Evolutionary conservation across 2,888 invertebrate species (phyloP).

Genomic region (Poecilobothrus nobilitatus): DNA sequence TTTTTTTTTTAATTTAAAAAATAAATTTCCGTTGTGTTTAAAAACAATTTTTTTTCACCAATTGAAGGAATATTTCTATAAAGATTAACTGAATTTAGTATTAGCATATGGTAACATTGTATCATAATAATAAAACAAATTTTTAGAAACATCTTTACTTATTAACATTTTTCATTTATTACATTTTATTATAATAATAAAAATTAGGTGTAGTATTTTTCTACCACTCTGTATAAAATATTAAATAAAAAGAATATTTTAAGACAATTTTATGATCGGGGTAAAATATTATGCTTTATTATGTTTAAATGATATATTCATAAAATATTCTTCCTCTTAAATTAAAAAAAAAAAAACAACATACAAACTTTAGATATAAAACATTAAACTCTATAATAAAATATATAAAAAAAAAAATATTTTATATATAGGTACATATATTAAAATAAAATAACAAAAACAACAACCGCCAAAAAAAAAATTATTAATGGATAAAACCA

Average conservation of each 20-base stretch:
- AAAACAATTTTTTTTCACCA: too few species aligned
- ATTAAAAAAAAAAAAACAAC: neutral
- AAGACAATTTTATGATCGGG: neutral
- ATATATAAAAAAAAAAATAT: neutral
- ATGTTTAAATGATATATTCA: slow-evolving; percentile 6
- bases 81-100: too few species aligned
- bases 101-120: too few species aligned
- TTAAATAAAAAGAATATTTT: neutral
- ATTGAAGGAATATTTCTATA: too few species aligned
- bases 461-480: neutral
- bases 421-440: slow-evolving; percentile 1
- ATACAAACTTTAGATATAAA: neutral
- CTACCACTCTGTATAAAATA: neutral
- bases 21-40: too few species aligned
- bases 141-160: too few species aligned
- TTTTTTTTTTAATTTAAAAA: too few species aligned
- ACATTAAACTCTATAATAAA: neutral
- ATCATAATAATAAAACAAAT: too few species aligned
- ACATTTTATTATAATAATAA: too few species aligned
- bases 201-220: too few species aligned
- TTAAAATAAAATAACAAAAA: neutral
- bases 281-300: slow-evolving; percentile 6
- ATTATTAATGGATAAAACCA: neutral
- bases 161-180: too few species aligned
- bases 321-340: neutral